Conservation (phyloP, 2,797 vertebrate species). For the Morus bassanus region DNA sequence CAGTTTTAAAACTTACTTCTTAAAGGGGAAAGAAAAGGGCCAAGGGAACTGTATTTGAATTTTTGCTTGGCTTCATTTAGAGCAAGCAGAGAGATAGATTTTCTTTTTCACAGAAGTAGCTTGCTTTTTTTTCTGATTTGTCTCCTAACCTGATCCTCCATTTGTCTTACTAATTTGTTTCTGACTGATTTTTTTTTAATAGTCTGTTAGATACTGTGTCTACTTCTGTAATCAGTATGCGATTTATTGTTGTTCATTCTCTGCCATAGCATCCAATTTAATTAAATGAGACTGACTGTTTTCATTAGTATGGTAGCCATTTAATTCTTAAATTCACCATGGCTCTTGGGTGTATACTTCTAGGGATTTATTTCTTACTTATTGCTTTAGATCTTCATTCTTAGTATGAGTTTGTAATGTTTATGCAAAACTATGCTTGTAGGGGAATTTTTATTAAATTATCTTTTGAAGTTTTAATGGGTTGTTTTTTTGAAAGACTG, state of each 20-base stretch:
- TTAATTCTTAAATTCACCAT: slow-evolving; percentile 9
- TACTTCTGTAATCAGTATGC: neutral
- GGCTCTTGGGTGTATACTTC: neutral
- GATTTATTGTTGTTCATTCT: neutral
- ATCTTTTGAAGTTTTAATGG: slow-evolving; percentile 1
- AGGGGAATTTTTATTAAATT: neutral
- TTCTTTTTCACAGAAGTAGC: neutral
- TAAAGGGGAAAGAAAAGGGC: neutral
- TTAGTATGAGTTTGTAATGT: neutral
- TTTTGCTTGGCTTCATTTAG: neutral
- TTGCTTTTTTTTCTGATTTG: neutral
- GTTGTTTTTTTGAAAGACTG: neutral
- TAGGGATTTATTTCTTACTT: neutral
- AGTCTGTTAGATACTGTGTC: neutral
- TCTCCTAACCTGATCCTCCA: neutral
- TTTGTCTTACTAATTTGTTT: slow-evolving; percentile 4
- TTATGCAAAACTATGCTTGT: neutral
- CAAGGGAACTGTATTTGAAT: neutral
- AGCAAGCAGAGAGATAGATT: neutral
- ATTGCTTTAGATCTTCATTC: neutral
- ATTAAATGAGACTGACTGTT: neutral
- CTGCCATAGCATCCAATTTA: neutral
- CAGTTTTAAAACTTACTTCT: neutral
- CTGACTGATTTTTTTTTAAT: neutral
- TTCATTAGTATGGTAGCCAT: neutral